phyloP scores from a whole-genome alignment of 1,140 invertebrate species.

The Tetramorium alpestre region DNA sequence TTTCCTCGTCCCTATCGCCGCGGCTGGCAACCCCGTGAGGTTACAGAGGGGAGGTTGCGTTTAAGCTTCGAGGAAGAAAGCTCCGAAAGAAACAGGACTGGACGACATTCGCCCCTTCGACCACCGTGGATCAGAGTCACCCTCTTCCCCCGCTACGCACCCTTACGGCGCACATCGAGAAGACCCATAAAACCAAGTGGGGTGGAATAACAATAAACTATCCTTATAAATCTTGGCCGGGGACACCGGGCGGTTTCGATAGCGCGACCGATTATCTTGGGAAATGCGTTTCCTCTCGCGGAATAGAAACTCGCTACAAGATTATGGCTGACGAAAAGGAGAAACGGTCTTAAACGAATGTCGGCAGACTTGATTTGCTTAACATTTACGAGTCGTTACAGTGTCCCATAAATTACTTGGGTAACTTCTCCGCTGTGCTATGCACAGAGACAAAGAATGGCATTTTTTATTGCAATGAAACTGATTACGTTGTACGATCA shows the following conservation, averaged over 20 bases:
- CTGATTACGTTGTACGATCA: slow-evolving; percentile 10
- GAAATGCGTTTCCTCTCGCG: slow-evolving; percentile 81
- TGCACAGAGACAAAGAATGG: background rate
- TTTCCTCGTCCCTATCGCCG: slow-evolving; percentile 48
- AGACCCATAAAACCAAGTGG: slow-evolving; percentile 83
- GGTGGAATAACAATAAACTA: slow-evolving; percentile 84
- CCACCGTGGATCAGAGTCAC: slow-evolving; percentile 61
- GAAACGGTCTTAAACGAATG: slow-evolving; percentile 56
- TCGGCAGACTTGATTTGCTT: slow-evolving; percentile 61
- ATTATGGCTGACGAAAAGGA: slow-evolving; percentile 60
- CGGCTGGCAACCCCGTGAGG: slow-evolving; percentile 3
- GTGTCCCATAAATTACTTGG: slow-evolving; percentile 40
- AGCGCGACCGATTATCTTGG: slow-evolving; percentile 82
- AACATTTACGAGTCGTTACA: slow-evolving; percentile 54
- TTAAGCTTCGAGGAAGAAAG: slow-evolving; percentile 76
- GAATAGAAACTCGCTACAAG: slow-evolving; percentile 57
- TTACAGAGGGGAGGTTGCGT: slow-evolving; percentile 63
- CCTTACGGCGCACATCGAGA: slow-evolving; percentile 75
- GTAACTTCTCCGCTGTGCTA: background rate
- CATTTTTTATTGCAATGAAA: slow-evolving; percentile 1
- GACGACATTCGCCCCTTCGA: slow-evolving; percentile 69
- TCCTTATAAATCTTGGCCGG: slow-evolving; percentile 82
- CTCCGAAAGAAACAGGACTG: slow-evolving; percentile 75
- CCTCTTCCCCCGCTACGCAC: slow-evolving; percentile 52
- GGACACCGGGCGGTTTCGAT: slow-evolving; percentile 78